These are phyloP conservation scores for Heliconius hermathena DNA, from an alignment of 1,140 invertebrate genomes.

Conservation along the genomic window DNA sequence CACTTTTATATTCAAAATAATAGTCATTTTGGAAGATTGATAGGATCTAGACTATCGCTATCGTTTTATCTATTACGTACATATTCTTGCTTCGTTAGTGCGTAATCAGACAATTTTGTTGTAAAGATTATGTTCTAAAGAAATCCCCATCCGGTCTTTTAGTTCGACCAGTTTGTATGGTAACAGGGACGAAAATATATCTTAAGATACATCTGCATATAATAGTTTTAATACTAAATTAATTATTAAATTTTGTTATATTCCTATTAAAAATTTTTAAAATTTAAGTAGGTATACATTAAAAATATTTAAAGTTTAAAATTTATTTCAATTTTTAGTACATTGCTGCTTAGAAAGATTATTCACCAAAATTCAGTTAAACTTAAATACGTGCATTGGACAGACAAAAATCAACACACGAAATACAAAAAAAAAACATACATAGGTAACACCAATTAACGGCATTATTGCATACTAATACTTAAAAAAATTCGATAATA, in stretches of 20 bases:
- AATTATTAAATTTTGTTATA: background rate
- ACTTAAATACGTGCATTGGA: too few species aligned
- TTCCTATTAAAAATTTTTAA: background rate
- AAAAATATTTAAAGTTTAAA: too few species aligned
- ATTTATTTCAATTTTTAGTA: too few species aligned
- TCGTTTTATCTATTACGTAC: constrained; percentile 68
- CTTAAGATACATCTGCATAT: constrained; percentile 39
- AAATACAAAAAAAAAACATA: too few species aligned
- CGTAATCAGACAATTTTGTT: constrained; percentile 76
- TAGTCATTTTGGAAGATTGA: constrained; percentile 48
- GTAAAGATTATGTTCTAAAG: constrained; percentile 79
- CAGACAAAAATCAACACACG: too few species aligned
- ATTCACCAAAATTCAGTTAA: too few species aligned
- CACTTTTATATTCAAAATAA: background rate
- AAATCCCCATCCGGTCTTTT: constrained; percentile 77
- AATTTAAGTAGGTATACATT: too few species aligned
- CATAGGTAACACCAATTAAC: too few species aligned
- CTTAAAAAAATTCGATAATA: too few species aligned
- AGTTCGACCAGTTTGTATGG: constrained; percentile 48
- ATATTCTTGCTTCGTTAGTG: constrained; percentile 73
- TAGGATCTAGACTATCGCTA: constrained; percentile 49
- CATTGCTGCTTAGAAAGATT: too few species aligned
- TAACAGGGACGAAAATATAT: constrained; percentile 32
- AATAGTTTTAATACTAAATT: background rate
- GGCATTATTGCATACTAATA: too few species aligned